Evolutionary conservation across 2,113 vertebrate genomes (phyloP), one percentile per base, ranked within the genome.

Genomic region (Thalassarche chlororhynchos): DNA sequence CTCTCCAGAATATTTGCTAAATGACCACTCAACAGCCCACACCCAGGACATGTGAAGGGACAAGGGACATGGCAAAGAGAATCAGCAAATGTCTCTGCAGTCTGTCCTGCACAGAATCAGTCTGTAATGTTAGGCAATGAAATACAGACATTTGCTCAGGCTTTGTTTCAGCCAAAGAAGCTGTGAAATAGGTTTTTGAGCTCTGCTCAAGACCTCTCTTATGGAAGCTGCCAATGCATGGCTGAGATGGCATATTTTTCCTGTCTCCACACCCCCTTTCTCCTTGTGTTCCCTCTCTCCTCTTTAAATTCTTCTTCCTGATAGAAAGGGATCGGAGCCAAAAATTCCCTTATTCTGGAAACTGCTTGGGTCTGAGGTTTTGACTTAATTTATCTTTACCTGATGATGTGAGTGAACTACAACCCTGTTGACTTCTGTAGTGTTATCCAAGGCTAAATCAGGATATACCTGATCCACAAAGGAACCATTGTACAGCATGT

Each of bases 361-460:
- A 91, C 44, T 47, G 32, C 2, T 14, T 71, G 60, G 13, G 76
- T 84, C 77, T 78, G 89, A 90, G 72, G 38, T 89, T 95, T 87
- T 84, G 64, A 31, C 51, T 97, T 84, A 52, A 93, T 95, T 93
- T 93, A 52, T 84, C 86, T 97, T 92, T 84, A 92, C 90, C 80
- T 95, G 89, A 65, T 91, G 92, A 92, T 84, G 80, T 95, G 92
- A 93, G 68, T 42, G 92, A 95, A 17, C 88, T 94, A 46, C 84
- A 91, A 62, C 89, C 69, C 77, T 61, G 61, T 49, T 95, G 94
- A 95, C 85, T 95, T 75, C 76, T 4, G 16, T 6, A 51, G 88
- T 44, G 68, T 90, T 96, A 88, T 80, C 78, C 60, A 4, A 61
- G 71, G 85, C 88, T 92, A 26, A 81, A 84, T 84, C 68, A 47